These are phyloP conservation scores for Nylanderia fulva DNA, from an alignment of 1,140 invertebrate species.

Conservation along the genomic window DNA sequence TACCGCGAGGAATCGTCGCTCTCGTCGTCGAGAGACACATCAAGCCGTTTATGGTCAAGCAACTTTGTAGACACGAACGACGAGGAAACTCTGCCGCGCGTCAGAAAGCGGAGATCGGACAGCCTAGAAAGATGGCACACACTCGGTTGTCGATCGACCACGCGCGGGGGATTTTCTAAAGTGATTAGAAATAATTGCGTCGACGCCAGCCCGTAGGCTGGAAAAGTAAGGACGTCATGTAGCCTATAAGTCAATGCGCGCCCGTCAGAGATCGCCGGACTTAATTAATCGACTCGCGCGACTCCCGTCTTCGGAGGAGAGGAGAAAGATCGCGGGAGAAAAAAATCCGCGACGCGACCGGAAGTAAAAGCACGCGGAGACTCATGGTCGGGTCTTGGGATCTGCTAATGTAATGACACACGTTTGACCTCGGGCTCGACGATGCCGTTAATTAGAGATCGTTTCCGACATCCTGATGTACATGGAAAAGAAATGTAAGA, in stretches of 20 bases:
- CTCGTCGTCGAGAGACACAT: slow-evolving; percentile 45
- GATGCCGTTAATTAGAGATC: slow-evolving; percentile 32
- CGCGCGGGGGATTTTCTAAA: slow-evolving; percentile 63
- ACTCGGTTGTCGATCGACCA: slow-evolving; percentile 16
- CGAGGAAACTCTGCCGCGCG: slow-evolving; percentile 61
- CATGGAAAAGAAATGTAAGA: background rate
- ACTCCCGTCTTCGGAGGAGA: background rate
- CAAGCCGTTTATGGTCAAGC: slow-evolving; percentile 62
- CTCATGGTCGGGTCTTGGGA: background rate
- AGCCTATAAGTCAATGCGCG: slow-evolving; percentile 1
- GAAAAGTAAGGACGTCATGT: slow-evolving; percentile 44
- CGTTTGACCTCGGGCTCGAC: slow-evolving; percentile 21
- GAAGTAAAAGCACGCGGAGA: slow-evolving; percentile 40
- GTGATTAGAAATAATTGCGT: slow-evolving; percentile 72
- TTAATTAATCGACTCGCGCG: slow-evolving; percentile 62
- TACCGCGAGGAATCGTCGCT: background rate
- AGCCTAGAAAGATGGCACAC: slow-evolving; percentile 65
- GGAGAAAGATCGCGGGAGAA: background rate
- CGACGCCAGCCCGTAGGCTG: slow-evolving; percentile 40
- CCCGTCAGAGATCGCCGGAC: background rate
- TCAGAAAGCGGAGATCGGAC: slow-evolving; percentile 30
- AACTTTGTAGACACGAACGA: slow-evolving; percentile 16
- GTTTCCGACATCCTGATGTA: slow-evolving; percentile 25
- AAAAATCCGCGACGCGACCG: slow-evolving; percentile 2
- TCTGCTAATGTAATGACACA: slow-evolving; percentile 29